Percentiles rank a stretch among this genome's conserved stretches.
Evolutionary conservation across 2,797 vertebrate species (phyloP).

Genomic region (Peromyscus aztecus): DNA sequence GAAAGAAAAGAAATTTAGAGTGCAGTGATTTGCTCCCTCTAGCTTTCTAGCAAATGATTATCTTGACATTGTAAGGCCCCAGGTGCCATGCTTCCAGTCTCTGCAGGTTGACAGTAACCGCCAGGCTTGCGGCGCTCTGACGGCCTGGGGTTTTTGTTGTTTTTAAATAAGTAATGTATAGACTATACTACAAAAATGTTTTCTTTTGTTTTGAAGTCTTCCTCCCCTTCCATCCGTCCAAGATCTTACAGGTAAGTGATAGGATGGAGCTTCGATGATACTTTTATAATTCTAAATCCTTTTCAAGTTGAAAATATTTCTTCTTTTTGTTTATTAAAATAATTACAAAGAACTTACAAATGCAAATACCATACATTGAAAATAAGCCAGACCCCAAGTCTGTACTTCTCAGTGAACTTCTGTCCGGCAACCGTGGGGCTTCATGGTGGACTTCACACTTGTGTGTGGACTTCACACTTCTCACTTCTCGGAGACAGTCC

Average conservation of each 20-base stretch:
- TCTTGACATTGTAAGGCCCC: conserved; percentile 39
- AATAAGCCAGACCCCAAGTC: background rate
- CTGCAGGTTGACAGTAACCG: background rate
- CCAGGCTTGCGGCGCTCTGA: background rate
- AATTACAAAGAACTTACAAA: background rate
- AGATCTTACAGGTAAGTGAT: background rate
- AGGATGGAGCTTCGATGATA: background rate
- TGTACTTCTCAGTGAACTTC: background rate
- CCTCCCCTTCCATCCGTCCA: background rate
- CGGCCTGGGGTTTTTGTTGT: background rate
- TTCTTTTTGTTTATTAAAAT: background rate
- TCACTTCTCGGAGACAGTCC: background rate
- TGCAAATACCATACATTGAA: background rate
- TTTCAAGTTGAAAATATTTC: background rate
- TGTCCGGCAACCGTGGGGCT: background rate
- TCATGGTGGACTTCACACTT: too few relatives aligned
- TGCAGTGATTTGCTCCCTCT: background rate
- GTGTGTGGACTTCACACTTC: background rate
- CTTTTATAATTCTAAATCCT: background rate
- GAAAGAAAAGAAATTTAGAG: too few relatives aligned
- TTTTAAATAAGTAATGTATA: background rate
- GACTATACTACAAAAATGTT: background rate
- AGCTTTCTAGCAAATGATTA: background rate
- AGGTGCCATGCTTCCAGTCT: background rate
- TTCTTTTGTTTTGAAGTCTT: background rate